Conservation (phyloP, 1,140 invertebrate genomes). For the Acromyrmex heyeri region DNA sequence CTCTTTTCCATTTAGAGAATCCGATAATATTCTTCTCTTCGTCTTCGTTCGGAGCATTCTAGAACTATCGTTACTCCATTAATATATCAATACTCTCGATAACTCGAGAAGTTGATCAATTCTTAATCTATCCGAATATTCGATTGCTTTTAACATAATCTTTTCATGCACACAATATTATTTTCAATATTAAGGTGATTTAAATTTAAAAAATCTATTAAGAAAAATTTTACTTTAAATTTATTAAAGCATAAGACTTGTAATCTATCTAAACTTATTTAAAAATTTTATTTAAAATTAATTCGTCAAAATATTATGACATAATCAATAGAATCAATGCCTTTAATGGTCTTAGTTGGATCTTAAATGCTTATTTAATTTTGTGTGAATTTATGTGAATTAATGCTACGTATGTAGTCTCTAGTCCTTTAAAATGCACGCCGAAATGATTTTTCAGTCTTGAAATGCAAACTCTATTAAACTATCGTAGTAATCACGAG, state of each 20-base stretch:
- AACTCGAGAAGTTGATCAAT: neutral
- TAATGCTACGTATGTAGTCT: no score
- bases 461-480: no score
- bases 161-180: neutral
- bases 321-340: no score
- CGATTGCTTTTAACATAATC: neutral
- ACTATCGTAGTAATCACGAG: no score
- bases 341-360: no score
- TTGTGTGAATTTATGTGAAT: no score
- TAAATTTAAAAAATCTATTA: neutral
- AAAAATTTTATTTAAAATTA: neutral
- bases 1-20: conserved; percentile 77
- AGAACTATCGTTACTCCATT: conserved; percentile 52
- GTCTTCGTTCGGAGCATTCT: conserved; percentile 59
- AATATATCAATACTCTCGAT: conserved; percentile 6
- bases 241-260: neutral
- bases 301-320: neutral
- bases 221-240: neutral
- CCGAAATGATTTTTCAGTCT: no score
- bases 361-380: no score
- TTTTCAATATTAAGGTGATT: neutral
- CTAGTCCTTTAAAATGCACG: no score
- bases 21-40: conserved; percentile 63
- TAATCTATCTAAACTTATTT: neutral
- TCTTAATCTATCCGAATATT: neutral